These are phyloP conservation scores for Amazona ochrocephala DNA, from an alignment of 2,797 vertebrate species.

Conservation along the genomic window DNA sequence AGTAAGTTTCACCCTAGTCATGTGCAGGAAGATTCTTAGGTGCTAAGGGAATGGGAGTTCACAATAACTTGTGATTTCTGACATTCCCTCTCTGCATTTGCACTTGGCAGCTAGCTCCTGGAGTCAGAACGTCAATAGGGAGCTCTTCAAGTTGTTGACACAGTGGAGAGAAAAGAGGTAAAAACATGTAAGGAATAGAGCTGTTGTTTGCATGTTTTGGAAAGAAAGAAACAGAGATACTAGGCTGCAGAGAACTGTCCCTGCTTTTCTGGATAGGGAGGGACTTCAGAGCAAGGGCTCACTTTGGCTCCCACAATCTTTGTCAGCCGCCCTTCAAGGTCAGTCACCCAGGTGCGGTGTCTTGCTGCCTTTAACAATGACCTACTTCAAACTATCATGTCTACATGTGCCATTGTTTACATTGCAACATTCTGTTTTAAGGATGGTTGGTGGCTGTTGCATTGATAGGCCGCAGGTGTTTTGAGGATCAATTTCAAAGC, in stretches of 20 bases:
- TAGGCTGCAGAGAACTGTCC: neutral
- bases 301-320: neutral
- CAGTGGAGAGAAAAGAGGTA: neutral
- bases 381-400: neutral
- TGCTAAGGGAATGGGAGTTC: neutral
- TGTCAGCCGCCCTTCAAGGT: neutral
- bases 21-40: neutral
- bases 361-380: neutral
- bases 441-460: neutral
- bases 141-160: neutral
- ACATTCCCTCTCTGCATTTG: neutral
- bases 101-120: neutral
- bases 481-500: neutral
- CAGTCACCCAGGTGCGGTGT: rapidly evolving
- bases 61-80: neutral
- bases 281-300: neutral
- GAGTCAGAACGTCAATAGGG: neutral
- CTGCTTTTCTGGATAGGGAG: neutral
- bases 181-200: neutral
- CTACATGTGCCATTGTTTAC: neutral
- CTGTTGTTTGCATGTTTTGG: neutral
- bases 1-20: conserved; percentile 76
- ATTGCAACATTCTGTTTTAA: neutral
- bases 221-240: neutral
- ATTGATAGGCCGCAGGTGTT: neutral